Conservation (phyloP, 2,797 vertebrate genomes). For the Labroides dimidiatus region DNA sequence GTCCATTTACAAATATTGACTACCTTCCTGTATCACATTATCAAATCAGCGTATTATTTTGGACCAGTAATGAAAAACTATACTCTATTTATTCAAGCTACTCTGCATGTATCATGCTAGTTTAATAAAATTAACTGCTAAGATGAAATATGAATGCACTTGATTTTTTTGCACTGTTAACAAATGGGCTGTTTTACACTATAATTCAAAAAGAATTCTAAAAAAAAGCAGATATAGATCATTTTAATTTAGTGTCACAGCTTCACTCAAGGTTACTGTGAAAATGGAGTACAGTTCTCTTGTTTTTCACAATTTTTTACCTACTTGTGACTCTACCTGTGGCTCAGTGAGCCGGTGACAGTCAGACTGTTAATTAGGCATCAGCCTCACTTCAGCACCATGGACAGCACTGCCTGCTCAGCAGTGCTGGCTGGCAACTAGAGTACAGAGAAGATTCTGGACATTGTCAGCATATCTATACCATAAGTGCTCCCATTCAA, state of each 20-base stretch:
- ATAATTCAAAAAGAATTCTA: not conserved
- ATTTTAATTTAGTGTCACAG: not conserved
- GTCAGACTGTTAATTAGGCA: not conserved
- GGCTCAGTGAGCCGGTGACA: not conserved
- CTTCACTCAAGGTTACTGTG: not conserved
- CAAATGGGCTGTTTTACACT: not conserved
- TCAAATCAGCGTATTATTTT: too few relatives aligned
- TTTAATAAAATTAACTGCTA: too few relatives aligned
- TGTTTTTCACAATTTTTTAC: not conserved
- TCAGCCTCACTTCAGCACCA: conserved; percentile 59
- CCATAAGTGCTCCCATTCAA: conserved; percentile 4
- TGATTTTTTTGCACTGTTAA: too few relatives aligned
- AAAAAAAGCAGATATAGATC: too few relatives aligned
- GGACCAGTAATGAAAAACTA: too few relatives aligned
- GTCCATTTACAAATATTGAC: too few relatives aligned
- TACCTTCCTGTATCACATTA: too few relatives aligned
- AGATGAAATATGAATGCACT: too few relatives aligned
- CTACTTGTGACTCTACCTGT: not conserved
- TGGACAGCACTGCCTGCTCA: conserved; percentile 48
- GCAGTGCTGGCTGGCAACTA: conserved; percentile 17
- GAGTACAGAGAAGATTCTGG: not conserved
- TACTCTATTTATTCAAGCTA: too few relatives aligned
- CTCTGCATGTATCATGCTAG: too few relatives aligned
- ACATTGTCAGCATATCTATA: conserved; percentile 23
- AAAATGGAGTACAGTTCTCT: not conserved